Evolutionary conservation across 2,888 invertebrate species (phyloP).

Genomic region (Spicauda simplicius): DNA sequence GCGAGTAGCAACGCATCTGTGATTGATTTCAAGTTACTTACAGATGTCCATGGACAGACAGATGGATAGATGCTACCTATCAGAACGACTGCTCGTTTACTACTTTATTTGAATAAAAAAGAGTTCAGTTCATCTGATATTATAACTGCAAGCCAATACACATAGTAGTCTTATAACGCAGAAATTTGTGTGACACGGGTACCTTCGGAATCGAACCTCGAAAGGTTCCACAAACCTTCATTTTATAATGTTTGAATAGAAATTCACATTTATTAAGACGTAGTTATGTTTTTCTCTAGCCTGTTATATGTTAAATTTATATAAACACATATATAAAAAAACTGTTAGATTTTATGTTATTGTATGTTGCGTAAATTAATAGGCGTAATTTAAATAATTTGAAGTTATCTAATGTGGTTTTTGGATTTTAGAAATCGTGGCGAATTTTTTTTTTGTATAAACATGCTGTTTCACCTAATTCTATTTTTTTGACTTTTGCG

Average conservation of each 20-base stretch:
- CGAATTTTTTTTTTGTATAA: neutral
- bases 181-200: neutral
- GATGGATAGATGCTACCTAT: no score
- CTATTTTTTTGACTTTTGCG: no score
- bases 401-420: neutral
- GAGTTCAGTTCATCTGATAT: no score
- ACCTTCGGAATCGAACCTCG: neutral
- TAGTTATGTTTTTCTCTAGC: neutral
- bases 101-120: no score
- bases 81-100: no score
- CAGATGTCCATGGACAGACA: no score
- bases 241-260: no score
- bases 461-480: no score
- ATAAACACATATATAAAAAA: neutral
- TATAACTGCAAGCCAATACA: no score
- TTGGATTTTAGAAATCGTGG: neutral
- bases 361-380: constrained; percentile 24
- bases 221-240: neutral
- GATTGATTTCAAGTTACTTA: no score
- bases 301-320: neutral
- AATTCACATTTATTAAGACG: no score
- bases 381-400: constrained; percentile 25
- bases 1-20: no score
- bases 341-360: constrained; percentile 21
- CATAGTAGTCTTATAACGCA: neutral